Base-by-base conservation (phyloP, 1,140 invertebrate species). In the Nephila pilipes region DNA sequence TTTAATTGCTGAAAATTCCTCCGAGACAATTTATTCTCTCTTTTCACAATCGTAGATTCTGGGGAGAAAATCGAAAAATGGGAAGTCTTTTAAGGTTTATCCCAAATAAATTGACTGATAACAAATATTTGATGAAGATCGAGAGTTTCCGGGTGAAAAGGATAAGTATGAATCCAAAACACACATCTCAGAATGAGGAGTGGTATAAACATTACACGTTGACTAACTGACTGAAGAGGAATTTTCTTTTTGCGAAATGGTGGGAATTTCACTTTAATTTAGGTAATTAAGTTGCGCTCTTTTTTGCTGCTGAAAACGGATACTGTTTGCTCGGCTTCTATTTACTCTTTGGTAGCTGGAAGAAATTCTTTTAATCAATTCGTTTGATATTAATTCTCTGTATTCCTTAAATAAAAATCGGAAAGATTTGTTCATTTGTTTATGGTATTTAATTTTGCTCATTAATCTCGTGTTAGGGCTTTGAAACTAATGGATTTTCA, bases 81-180 rank as follows among this genome's bases (percentile, higher is more conserved):
- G 18, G 29, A 18, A 36, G 25, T 32, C 3, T 3, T 12, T 14
- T n/a, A 29, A 25, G 3, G 69, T 18, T 32, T 2, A 25, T n/a
- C 3, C 63, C 10, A 5, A 18, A 75, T 36, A 75, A 36, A 36
- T 36, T 29, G 29, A 16, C 16, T 75, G 29, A 75, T 75, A 75
- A 75, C 69, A 36, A 75, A 75, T 75, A 75, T 75, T 75, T 75
- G 69, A 18, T 18, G 16, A 75, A 1, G 69, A 75, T 75, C 25
- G 14, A 29, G 29, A 0, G 8, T 75, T 75, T 8, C 16, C 16
- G 16, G 32, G 25, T 12, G 36, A 16, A 32, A 75, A 4, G 18
- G 32, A 75, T 75, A 36, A 29, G 12, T 25, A 75, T 18, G 69
- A 75, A 75, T 46, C 46, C 46, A 46, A 46, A 46, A 10, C 1